These are phyloP conservation scores for Noctua janthina DNA, from an alignment of 2,888 invertebrate species.

Conservation along the genomic window DNA sequence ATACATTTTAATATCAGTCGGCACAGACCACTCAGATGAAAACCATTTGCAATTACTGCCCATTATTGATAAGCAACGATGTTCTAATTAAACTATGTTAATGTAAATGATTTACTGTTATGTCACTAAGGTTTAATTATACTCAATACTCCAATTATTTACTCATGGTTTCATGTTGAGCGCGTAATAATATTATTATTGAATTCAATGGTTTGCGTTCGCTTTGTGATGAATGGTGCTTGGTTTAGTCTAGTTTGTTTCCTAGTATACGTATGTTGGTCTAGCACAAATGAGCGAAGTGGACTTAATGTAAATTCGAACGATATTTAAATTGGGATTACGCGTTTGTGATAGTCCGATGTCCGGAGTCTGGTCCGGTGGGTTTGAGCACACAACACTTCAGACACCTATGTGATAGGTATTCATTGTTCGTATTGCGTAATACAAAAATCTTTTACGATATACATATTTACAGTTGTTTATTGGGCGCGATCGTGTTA, in stretches of 20 bases:
- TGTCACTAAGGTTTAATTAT: slow-evolving; percentile 48
- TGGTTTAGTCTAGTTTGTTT: slow-evolving; percentile 3
- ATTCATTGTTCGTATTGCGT: background rate
- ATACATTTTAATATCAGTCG: slow-evolving; percentile 82
- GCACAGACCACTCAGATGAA: slow-evolving; percentile 53
- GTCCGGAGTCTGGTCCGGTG: background rate
- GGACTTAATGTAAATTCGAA: background rate
- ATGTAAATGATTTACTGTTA: slow-evolving; percentile 68
- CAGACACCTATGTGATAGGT: background rate
- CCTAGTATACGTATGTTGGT: background rate
- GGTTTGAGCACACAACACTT: background rate
- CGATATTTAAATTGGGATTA: background rate
- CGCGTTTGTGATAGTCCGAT: background rate
- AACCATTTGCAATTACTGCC: slow-evolving; percentile 76
- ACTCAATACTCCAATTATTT: slow-evolving; percentile 23
- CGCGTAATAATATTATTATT: slow-evolving; percentile 19
- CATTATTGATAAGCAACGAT: slow-evolving; percentile 79
- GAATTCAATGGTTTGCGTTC: slow-evolving; percentile 32
- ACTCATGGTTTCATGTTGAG: slow-evolving; percentile 18
- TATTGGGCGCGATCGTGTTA: background rate
- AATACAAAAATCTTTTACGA: background rate
- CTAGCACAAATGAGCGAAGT: background rate
- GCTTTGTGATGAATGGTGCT: background rate
- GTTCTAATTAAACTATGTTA: slow-evolving; percentile 74
- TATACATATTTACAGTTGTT: background rate